Base-by-base conservation (phyloP, 2,797 vertebrate species). In the Sebastes matsubarae region DNA sequence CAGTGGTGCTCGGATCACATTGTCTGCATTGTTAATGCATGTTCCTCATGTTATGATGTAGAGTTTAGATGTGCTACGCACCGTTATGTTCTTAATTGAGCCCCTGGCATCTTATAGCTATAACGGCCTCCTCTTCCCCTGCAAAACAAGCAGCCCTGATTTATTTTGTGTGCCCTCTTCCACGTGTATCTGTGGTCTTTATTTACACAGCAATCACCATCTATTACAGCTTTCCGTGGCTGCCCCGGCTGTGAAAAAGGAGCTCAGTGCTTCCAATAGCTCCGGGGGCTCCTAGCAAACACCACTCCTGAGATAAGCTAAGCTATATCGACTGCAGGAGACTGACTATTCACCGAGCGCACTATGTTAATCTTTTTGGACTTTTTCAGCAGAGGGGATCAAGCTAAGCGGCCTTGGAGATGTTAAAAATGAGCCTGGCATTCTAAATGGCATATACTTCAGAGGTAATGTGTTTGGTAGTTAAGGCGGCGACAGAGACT, bases 401-500 rank as follows among this genome's bases (percentile, higher is more conserved):
- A 90, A 84, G 84, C 88, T 58, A 79, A 89, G 86, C 38, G 52
- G 81, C 77, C 87, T 82, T 9, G 69, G 76, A 86, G 81, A 87
- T 79, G 87, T 87, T 81, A 84, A 88, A 93, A 91, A 93, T 90
- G 85, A 90, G 84, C 55, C 83, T 70, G 72, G 85, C 84, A 73
- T 78, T 91, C 82, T 75, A 86, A 91, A 93, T 90, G 91, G 87
- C 84, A 81, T 79, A 89, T 88, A 86, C 85, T 88, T 92, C 89
- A 85, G 87, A 91, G 89, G 91, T 93, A 93, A 95, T 94, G 91
- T 87, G 93, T 91, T 92, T 90, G 92, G 93, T 93, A 91, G 91
- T 93, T 93, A 94, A 88, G 85, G 72, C 72, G 52, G 70, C 66
- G 92, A 94, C 92, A 94, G 85, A 93, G 94, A 95, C 88, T 85